Conservation (phyloP, 2,888 invertebrate species). For the Stenurella melanura region DNA sequence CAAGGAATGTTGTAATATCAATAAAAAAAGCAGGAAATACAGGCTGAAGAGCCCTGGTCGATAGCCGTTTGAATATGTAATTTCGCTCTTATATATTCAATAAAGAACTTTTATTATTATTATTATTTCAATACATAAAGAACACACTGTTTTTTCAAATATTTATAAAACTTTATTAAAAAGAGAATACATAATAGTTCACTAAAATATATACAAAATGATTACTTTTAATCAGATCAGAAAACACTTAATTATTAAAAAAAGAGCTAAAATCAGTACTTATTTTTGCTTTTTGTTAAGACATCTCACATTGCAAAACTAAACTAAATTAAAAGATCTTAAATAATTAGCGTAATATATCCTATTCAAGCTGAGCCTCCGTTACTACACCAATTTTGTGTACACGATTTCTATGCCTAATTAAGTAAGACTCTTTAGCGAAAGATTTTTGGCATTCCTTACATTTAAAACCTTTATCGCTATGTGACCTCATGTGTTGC, state of each 20-base stretch:
- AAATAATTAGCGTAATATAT: neutral
- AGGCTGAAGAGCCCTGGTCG: too few relatives aligned
- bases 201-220: neutral
- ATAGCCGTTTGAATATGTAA: too few relatives aligned
- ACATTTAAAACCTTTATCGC: constrained; percentile 83
- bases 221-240: neutral
- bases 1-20: too few relatives aligned
- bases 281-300: neutral
- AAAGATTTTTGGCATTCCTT: constrained; percentile 85
- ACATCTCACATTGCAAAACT: neutral
- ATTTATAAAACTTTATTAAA: too few relatives aligned
- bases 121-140: too few relatives aligned
- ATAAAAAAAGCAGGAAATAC: too few relatives aligned
- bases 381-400: constrained; percentile 73
- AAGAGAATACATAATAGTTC: too few relatives aligned
- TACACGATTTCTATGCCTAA: constrained; percentile 85
- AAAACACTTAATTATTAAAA: neutral
- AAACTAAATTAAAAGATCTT: constrained; percentile 4
- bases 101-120: too few relatives aligned
- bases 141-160: too few relatives aligned
- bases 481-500: constrained; percentile 85
- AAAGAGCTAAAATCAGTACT: neutral
- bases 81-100: too few relatives aligned
- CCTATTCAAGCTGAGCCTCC: neutral
- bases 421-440: constrained; percentile 85